These are phyloP conservation scores for Actinia tenebrosa DNA, from an alignment of 64 coral and sea anemone species.

Conservation along the genomic window DNA sequence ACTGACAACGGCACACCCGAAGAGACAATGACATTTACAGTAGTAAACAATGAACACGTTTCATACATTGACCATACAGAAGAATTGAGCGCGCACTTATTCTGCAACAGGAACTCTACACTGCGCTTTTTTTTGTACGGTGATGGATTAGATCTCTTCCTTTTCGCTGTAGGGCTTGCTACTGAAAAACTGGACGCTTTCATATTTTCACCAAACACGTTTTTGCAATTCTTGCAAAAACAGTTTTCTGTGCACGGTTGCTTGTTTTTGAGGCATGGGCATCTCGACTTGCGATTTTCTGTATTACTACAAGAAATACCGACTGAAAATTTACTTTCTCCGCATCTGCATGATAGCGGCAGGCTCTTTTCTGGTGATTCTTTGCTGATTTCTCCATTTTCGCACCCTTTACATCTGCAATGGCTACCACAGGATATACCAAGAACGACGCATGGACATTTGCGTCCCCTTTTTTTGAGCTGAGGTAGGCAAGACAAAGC, in stretches of 20 bases:
- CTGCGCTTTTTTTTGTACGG: neutral
- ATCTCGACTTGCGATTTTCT: neutral
- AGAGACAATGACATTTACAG: neutral
- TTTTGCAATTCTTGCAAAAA: too few relatives aligned
- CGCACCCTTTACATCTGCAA: neutral
- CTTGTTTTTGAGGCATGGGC: neutral
- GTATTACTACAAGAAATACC: neutral
- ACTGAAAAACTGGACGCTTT: neutral
- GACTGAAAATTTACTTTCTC: neutral
- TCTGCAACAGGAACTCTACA: neutral
- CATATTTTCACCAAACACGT: neutral
- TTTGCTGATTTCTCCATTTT: neutral
- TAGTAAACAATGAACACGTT: neutral
- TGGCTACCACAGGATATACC: neutral
- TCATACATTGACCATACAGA: neutral
- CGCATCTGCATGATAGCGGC: neutral
- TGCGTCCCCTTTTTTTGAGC: neutral
- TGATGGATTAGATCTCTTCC: neutral
- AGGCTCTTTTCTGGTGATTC: neutral
- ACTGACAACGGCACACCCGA: neutral
- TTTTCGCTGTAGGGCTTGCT: neutral
- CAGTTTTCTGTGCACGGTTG: neutral
- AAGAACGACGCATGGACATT: neutral
- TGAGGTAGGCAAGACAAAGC: neutral
- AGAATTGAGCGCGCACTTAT: neutral